These are phyloP conservation scores for Ylistrum balloti DNA, from an alignment of 1,140 invertebrate species.

Conservation along the genomic window DNA sequence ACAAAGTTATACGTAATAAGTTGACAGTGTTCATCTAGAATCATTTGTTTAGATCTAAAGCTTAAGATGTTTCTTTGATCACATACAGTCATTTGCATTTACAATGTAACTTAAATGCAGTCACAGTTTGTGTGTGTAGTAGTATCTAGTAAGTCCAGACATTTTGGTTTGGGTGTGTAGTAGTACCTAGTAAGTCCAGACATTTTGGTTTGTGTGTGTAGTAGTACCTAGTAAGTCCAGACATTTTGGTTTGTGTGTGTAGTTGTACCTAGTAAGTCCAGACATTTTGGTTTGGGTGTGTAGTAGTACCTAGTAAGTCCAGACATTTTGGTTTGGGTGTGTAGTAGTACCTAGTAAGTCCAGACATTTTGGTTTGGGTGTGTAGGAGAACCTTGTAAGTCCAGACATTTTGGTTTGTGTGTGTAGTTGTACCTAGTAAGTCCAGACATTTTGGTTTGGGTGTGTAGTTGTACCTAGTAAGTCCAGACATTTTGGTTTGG, in stretches of 20 bases:
- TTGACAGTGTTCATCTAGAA: too few relatives aligned
- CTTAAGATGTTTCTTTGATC: too few relatives aligned
- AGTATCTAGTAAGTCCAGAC: not conserved
- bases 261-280: not conserved
- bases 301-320: not conserved
- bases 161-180: not conserved
- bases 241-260: not conserved
- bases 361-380: not conserved
- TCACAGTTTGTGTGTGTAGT: not conserved
- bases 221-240: not conserved
- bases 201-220: not conserved
- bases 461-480: not conserved
- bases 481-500: not conserved
- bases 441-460: not conserved
- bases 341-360: not conserved
- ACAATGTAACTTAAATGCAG: too few relatives aligned
- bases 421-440: not conserved
- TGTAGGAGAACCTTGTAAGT: not conserved
- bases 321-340: not conserved
- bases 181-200: not conserved
- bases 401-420: not conserved
- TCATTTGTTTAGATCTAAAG: too few relatives aligned
- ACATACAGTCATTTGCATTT: too few relatives aligned
- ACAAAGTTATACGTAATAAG: too few relatives aligned
- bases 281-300: not conserved